Conservation (phyloP, 2,113 vertebrate species). For the Gnathonemus longibarbis region DNA sequence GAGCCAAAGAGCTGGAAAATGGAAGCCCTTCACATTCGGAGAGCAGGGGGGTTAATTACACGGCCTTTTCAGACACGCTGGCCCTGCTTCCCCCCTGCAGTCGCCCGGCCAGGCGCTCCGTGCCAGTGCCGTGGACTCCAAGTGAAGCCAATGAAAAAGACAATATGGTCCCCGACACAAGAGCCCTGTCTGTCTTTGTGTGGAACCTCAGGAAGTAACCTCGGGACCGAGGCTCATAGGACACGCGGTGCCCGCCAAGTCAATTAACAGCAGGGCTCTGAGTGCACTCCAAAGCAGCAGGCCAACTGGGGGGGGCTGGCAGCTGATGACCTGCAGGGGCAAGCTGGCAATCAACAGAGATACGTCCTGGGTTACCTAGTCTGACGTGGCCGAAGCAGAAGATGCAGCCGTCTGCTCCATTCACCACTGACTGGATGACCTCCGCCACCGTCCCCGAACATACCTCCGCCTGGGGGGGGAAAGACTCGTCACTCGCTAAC, state of each 20-base stretch:
- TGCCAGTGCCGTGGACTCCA: slow-evolving; percentile 47
- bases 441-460: slow-evolving; percentile 96
- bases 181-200: not conserved
- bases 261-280: not conserved
- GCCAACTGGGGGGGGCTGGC: not conserved
- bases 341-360: not conserved
- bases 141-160: slow-evolving; percentile 45
- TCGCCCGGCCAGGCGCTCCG: slow-evolving; percentile 31
- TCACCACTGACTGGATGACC: slow-evolving; percentile 94
- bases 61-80: slow-evolving; percentile 54
- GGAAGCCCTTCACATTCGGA: slow-evolving; percentile 37
- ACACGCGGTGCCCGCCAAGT: not conserved
- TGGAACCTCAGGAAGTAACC: not conserved
- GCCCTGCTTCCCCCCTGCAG: slow-evolving; percentile 33
- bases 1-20: slow-evolving; percentile 30
- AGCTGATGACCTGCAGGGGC: not conserved
- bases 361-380: slow-evolving; percentile 52
- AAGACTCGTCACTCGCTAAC: not conserved
- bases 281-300: not conserved
- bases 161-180: not conserved
- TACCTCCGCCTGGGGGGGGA: slow-evolving; percentile 79
- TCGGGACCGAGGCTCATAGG: not conserved
- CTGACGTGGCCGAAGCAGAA: slow-evolving; percentile 92
- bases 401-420: slow-evolving; percentile 94
- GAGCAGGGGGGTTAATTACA: slow-evolving; percentile 49